Conservation (phyloP, 2,888 invertebrate species). For the Cecidostiba fungosa region DNA sequence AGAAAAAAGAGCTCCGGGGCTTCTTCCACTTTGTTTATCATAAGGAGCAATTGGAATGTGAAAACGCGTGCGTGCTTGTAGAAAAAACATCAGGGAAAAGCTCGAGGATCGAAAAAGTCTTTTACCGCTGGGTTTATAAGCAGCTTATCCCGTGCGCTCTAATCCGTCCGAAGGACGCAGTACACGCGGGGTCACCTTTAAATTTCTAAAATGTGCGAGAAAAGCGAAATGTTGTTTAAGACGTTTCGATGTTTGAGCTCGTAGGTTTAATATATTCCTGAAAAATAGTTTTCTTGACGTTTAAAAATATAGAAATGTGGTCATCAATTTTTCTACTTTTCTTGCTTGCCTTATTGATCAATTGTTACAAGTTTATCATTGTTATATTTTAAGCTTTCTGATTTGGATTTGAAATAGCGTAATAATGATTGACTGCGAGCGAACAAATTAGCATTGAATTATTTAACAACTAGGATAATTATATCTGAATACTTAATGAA, state of each 20-base stretch:
- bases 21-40: not conserved
- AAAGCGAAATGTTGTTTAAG: not conserved
- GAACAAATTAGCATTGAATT: not conserved
- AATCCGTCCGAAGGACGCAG: not conserved
- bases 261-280: not conserved
- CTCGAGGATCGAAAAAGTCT: not conserved
- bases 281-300: no score
- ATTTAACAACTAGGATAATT: not conserved
- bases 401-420: not conserved
- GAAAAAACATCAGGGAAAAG: not conserved
- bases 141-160: not conserved
- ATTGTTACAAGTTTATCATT: no score
- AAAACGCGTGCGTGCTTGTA: not conserved
- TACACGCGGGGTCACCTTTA: not conserved
- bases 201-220: not conserved
- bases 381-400: not conserved
- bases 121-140: not conserved
- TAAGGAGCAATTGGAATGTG: constrained; percentile 41
- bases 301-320: no score
- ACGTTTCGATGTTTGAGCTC: not conserved
- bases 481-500: not conserved
- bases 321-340: no score
- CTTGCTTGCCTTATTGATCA: no score
- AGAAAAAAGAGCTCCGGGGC: not conserved
- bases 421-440: not conserved